Evolutionary conservation across 1,140 invertebrate genomes (phyloP), one percentile per base, ranked within the genome.

Genomic region (Pogonomyrmex barbatus): DNA sequence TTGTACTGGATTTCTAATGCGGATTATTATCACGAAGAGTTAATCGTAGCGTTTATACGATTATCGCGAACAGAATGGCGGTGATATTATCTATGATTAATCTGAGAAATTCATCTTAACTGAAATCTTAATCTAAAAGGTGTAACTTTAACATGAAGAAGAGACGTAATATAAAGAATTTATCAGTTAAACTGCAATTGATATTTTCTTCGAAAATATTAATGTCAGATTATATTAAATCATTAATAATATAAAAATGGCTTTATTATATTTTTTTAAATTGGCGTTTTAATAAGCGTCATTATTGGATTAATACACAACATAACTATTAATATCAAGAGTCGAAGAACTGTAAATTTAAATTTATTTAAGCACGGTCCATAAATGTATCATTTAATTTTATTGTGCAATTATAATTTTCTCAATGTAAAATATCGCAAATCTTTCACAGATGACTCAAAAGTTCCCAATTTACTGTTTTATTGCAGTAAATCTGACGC

Each of bases 1-100:
- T 60, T 47, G 42, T 65, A 42, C 52, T 39, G 65, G 62, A 89
- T 85, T 87, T 87, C 78, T 85, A 85, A 60, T 67, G 3, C 58
- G 68, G 83, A 89, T 89, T 89, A 89, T 77, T 89, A 87, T 89
- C 76, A 47, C 58, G 58, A 89, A 78, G 76, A 87, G 78, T 87
- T 87, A 83, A 86, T 54, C 50, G n/a, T 33, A 30, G 62, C 36
- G 73, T 30, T 77, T 79, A 65, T 68, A 67, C 2, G 30, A 10
- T 3, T 78, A 68, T 39, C 60, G 60, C 14, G 9, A 10, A 0
- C 6, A 24, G 60, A 79, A 24, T 39, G 54, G 10, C 33, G 36
- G 2, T 39, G 9, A 24, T 42, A 60, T 71, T 60, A 73, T 82
- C 42, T 39, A 17, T 42, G 17, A 12, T 82, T 14, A 45, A 79